A percentile compares a stretch with the other conserved stretches of the same genome.
Evolutionary conservation across 2,888 invertebrate species (phyloP).

Genomic region (Plemyria rubiginata): DNA sequence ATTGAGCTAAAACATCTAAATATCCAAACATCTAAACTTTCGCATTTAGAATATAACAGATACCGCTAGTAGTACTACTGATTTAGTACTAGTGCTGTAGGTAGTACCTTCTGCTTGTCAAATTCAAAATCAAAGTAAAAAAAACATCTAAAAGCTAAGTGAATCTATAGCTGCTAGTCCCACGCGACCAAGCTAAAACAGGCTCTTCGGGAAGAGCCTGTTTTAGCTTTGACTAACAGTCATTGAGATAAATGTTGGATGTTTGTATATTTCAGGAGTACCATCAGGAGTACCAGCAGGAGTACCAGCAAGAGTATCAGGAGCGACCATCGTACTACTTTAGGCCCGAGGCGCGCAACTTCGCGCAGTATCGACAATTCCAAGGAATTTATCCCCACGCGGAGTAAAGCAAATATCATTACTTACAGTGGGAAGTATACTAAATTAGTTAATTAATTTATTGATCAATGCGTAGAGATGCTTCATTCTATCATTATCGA

Average conservation of each 20-base stretch:
- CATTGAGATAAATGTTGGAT: neutral
- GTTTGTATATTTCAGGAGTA: slow-evolving; percentile 12
- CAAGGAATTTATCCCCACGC: slow-evolving; percentile 77
- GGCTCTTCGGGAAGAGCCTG: no score
- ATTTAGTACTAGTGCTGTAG: no score
- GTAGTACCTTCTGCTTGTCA: no score
- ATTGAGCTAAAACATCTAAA: no score
- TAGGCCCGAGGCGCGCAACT: slow-evolving; percentile 64
- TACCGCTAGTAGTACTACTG: no score
- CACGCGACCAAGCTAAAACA: no score
- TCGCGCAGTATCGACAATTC: slow-evolving; percentile 78
- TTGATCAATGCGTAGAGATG: slow-evolving; percentile 85
- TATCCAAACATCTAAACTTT: no score
- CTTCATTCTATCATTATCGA: slow-evolving; percentile 86
- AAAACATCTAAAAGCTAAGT: no score
- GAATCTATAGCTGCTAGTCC: no score
- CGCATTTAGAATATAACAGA: no score
- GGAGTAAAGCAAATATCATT: slow-evolving; percentile 81
- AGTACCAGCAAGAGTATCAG: slow-evolving; percentile 34
- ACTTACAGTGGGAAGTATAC: slow-evolving; percentile 85
- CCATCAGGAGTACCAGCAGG: slow-evolving; percentile 23
- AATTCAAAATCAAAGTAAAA: no score
- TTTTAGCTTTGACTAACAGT: no score
- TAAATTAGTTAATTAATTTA: slow-evolving; percentile 88
- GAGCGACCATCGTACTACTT: slow-evolving; percentile 33